These are phyloP conservation scores for Rhopilema esculentum DNA, from an alignment of 30 jellyfish, hydroid and myxozoan species.

Conservation along the genomic window DNA sequence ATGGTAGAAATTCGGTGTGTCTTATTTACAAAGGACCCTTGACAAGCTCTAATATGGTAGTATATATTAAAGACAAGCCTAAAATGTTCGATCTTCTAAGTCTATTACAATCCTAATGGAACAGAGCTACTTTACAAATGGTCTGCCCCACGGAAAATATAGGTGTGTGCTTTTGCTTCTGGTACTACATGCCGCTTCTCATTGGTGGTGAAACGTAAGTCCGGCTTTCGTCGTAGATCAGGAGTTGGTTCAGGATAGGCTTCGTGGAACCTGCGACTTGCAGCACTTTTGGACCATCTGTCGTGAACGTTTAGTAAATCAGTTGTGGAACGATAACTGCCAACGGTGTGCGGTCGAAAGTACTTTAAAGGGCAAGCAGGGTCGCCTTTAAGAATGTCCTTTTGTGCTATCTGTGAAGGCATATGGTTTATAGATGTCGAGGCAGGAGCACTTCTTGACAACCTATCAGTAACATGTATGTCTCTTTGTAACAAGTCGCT, in stretches of 20 bases:
- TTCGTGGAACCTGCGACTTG: slow-evolving; percentile 59
- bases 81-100: neutral
- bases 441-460: slow-evolving; percentile 10
- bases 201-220: slow-evolving; percentile 69
- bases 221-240: slow-evolving; percentile 78
- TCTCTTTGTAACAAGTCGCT: neutral
- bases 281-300: slow-evolving; percentile 74
- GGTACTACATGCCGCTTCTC: slow-evolving; percentile 74
- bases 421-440: slow-evolving; percentile 46
- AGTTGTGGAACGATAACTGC: slow-evolving; percentile 53
- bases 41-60: neutral
- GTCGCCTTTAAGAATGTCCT: slow-evolving; percentile 15
- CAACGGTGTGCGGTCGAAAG: slow-evolving; percentile 65
- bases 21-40: too few relatives aligned
- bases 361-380: slow-evolving; percentile 63
- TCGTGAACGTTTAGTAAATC: slow-evolving; percentile 60
- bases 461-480: neutral
- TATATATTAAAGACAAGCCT: neutral
- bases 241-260: slow-evolving; percentile 80
- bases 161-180: slow-evolving; percentile 75
- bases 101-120: neutral
- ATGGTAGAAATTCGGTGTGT: too few relatives aligned
- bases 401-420: slow-evolving; percentile 59
- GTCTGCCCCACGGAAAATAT: slow-evolving; percentile 66
- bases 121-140: slow-evolving; percentile 33